These are phyloP conservation scores for Eupithecia centaureata DNA, from an alignment of 2,888 invertebrate genomes.

Conservation along the genomic window DNA sequence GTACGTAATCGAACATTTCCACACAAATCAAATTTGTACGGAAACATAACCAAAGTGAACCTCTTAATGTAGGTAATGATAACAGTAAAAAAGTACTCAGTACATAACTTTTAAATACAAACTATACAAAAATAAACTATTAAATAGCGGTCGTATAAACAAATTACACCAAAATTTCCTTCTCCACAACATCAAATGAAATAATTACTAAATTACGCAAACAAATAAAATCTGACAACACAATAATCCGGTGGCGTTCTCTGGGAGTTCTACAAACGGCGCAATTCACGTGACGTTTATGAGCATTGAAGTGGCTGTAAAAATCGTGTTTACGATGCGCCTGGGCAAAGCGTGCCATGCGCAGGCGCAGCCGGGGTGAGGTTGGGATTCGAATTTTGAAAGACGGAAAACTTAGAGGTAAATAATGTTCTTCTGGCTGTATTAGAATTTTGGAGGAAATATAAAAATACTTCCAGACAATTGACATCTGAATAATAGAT, in stretches of 20 bases:
- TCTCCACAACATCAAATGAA: neutral
- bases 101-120: too few species aligned
- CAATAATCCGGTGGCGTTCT: slow-evolving; percentile 76
- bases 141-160: too few species aligned
- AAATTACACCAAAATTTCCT: neutral
- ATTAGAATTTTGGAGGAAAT: too few species aligned
- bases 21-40: too few species aligned
- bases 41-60: too few species aligned
- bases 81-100: too few species aligned
- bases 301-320: slow-evolving; percentile 80
- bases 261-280: slow-evolving; percentile 81
- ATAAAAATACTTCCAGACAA: too few species aligned
- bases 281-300: slow-evolving; percentile 82
- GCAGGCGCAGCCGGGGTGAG: slow-evolving; percentile 41
- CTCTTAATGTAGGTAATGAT: too few species aligned
- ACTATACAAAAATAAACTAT: too few species aligned
- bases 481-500: too few species aligned
- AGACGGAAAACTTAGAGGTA: slow-evolving; percentile 16
- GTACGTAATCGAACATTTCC: too few species aligned
- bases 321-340: slow-evolving; percentile 79
- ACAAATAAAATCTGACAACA: slow-evolving; percentile 40
- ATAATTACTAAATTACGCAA: slow-evolving; percentile 11
- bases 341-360: slow-evolving; percentile 66
- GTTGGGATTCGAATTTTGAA: neutral
- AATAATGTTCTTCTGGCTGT: neutral